Percentiles rank a stretch among this genome's conserved stretches.
phyloP scores from a whole-genome alignment of 2,113 vertebrate species.

The Dromiciops gliroides region DNA sequence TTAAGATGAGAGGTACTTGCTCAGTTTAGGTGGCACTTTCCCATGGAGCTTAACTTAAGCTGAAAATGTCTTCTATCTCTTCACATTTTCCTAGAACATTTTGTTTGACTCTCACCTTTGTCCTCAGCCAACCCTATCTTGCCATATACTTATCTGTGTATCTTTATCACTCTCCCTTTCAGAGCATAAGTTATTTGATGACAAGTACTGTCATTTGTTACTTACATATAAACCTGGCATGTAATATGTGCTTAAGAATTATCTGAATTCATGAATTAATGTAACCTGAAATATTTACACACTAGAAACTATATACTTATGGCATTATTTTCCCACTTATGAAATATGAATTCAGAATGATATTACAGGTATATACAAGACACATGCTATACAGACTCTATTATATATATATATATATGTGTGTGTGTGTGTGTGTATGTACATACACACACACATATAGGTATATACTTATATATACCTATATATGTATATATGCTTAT shows the following conservation, averaged over 20 bases:
- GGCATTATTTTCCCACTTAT: neutral
- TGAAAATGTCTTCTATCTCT: neutral
- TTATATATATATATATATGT: neutral
- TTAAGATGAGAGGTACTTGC: neutral
- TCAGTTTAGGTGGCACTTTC: neutral
- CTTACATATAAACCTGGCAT: neutral
- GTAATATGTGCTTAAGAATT: neutral
- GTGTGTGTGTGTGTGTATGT: neutral
- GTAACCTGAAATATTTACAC: neutral
- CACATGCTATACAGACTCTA: too few relatives aligned
- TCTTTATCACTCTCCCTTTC: neutral
- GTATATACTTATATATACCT: too few relatives aligned
- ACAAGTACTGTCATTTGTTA: neutral
- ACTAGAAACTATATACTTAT: neutral
- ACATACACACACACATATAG: too few relatives aligned
- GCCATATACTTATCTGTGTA: neutral
- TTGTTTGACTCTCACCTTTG: neutral
- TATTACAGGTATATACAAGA: too few relatives aligned
- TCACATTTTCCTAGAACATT: neutral
- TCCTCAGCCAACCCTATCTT: neutral
- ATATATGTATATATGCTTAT: too few relatives aligned
- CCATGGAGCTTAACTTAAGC: neutral
- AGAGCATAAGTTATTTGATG: neutral
- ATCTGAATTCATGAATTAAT: neutral
- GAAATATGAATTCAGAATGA: neutral